Base-by-base conservation (phyloP, 1,140 invertebrate genomes). In the Nephila pilipes region DNA sequence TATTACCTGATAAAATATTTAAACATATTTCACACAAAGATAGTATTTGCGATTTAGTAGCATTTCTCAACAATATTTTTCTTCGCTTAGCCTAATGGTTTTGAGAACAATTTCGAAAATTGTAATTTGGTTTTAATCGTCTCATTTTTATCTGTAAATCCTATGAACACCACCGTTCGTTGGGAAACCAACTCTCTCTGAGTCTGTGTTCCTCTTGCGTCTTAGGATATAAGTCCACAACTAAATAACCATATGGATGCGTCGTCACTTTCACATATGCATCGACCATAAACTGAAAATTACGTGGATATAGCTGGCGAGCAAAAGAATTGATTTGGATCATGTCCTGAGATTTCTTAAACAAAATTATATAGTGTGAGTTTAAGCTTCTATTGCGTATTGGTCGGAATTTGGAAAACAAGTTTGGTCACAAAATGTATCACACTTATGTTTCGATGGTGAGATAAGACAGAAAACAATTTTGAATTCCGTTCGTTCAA, bases 351-450 rank as follows among this genome's bases (percentile, higher is more conserved):
- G 65, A 22, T 58, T 93, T 93, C 38, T 93, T 93, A 88, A 93
- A 93, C 29, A 88, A 25, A 38, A 93, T 87, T 29, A 87, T 69
- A 38, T 93, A 93, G 54, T 93, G 60, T 8, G 91, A 46, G 60
- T 93, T 93, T n/a, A 93, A 46, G 79, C 63, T 87, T 20, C 79
- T 93, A 25, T 93, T 63, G 0, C 91, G 36, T 83, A 93, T 93
- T 20, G 36, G 14, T 58, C 58, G 79, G 5, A 10, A 87, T n/a
- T 65, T n/a, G 0, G 85, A 83, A 32, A 93, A 87, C 20, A 87
- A 87, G n/a, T 93, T 93, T 69, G 87, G 91, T 80, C 87, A 38
- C 6, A 93, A 79, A 5, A 93, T n/a, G n/a, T 85, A 93, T 38
- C n/a, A n/a, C n/a, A n/a, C n/a, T n/a, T n/a, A n/a, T n/a, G n/a